Base-by-base conservation (phyloP, 1,140 invertebrate genomes). In the Phenacoccus solenopsis region DNA sequence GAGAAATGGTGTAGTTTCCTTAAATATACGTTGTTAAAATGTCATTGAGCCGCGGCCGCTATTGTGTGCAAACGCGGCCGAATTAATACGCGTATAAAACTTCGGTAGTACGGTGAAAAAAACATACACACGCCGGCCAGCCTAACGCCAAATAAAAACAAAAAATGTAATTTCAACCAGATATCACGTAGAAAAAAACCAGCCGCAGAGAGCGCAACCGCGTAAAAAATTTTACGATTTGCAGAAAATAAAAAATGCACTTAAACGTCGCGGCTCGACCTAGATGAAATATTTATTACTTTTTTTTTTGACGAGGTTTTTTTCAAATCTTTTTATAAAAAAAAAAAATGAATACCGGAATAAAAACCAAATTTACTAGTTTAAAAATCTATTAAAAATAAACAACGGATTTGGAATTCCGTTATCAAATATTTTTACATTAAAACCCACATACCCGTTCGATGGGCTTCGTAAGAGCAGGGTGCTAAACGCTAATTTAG, bases 1-100 rank as follows among this genome's bases (percentile, higher is more conserved):
- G 59, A 25, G 59, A 64, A 64, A 64, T 64, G 59, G 59, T 64
- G 59, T 64, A 64, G 59, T 64, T 64, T 64, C 59, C 59, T 64
- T 64, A 64, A 64, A 64, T 64, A 64, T 64, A 64, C 59, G 59
- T 64, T 64, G 59, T 64, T 64, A 64, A 64, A 64, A 64, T 64
- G 59, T 64, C 59, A 64, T 64, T 64, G 59, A 64, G 59, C 59
- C 59, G 59, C 59, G 21, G 56, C 56, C 59, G 21, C 59, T 64
- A 64, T 64, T 64, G 59, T 64, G 59, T 64, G 59, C 59, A 64
- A 64, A 64, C 59, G 59, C 59, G 59, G 10, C 59, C 9, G 20
- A 7, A 20, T 59, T 20, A 59, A 59, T 59, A 59, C 56, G 56
- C 30, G 5, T 32, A 32, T 7, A 32, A 32, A n/a, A n/a, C n/a